Percentiles rank a stretch among this genome's conserved stretches.
Conservation (phyloP, 2,113 vertebrate genomes). For the Drymodes brunneopygia region DNA sequence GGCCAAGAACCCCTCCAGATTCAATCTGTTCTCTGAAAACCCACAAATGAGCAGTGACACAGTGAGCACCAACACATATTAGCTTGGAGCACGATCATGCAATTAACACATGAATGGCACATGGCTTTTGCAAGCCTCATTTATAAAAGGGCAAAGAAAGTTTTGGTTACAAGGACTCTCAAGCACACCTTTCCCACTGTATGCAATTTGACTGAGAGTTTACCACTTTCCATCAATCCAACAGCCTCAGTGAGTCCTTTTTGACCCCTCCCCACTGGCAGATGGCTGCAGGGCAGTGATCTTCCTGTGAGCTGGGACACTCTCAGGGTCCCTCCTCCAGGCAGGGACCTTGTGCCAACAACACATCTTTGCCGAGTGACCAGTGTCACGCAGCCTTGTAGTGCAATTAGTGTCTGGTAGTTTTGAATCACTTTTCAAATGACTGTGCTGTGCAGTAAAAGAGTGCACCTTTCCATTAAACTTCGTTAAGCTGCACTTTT, state of each 20-base stretch:
- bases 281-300: background rate
- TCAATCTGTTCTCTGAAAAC: background rate
- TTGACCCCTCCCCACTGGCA: background rate
- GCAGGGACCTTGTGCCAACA: background rate
- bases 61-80: background rate
- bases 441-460: background rate
- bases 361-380: background rate
- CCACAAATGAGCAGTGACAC: background rate
- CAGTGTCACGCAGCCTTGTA: fast-evolving
- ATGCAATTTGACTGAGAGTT: background rate
- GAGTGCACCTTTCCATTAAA: background rate
- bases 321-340: background rate
- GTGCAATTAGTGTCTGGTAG: too few relatives aligned
- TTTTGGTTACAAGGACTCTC: background rate
- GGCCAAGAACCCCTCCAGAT: too few relatives aligned
- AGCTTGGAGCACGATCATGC: background rate
- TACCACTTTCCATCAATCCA: background rate
- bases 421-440: background rate
- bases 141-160: background rate
- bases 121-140: background rate
- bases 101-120: background rate
- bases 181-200: background rate
- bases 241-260: background rate
- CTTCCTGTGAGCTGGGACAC: background rate
- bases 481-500: background rate